A percentile compares a stretch with the other conserved stretches of the same genome.
These are phyloP conservation scores for Drosophila quinaria DNA, from an alignment of 2,888 invertebrate genomes.

Conservation along the genomic window DNA sequence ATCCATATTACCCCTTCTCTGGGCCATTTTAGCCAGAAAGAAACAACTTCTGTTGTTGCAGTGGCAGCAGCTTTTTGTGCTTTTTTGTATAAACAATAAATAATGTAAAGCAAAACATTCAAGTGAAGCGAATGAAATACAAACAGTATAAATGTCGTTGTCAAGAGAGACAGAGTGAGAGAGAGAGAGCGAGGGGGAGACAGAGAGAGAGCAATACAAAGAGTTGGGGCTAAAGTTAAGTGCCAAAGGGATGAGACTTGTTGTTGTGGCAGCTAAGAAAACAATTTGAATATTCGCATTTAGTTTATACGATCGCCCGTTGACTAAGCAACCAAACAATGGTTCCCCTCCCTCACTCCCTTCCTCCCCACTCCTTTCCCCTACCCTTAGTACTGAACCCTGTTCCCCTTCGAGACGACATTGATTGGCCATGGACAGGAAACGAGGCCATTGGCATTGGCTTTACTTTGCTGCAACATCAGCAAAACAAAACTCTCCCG, in stretches of 20 bases:
- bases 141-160: slow-evolving; percentile 42
- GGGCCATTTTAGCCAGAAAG: slow-evolving; percentile 32
- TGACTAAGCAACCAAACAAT: slow-evolving; percentile 56
- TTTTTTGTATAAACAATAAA: slow-evolving; percentile 50
- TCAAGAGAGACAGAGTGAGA: slow-evolving; percentile 19
- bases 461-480: slow-evolving; percentile 13
- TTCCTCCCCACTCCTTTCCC: neutral
- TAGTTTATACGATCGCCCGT: slow-evolving; percentile 46
- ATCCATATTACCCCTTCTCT: neutral
- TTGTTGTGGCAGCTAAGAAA: slow-evolving; percentile 58
- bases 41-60: slow-evolving; percentile 32
- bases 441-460: slow-evolving; percentile 26
- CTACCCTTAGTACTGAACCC: neutral
- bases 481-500: neutral
- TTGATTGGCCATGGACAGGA: slow-evolving; percentile 18
- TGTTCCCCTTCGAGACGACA: neutral
- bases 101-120: slow-evolving; percentile 51
- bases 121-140: slow-evolving; percentile 53
- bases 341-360: neutral
- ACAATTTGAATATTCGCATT: slow-evolving; percentile 61
- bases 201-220: neutral
- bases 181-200: neutral
- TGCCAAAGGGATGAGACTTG: slow-evolving; percentile 12
- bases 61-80: slow-evolving; percentile 33
- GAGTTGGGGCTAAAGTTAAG: neutral